Base-by-base conservation (phyloP, 2,888 invertebrate species). In the Cephus pulcher region DNA sequence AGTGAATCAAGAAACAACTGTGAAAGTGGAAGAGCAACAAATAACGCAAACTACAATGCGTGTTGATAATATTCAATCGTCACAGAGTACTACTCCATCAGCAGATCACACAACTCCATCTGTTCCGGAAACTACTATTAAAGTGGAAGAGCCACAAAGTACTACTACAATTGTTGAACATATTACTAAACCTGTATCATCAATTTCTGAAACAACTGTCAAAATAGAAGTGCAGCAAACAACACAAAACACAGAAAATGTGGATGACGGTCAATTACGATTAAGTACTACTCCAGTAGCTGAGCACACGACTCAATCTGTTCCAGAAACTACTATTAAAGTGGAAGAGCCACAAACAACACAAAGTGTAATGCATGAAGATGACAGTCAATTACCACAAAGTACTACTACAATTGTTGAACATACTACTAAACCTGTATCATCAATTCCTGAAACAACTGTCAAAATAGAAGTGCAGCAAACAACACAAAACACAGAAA, bases 61-160 rank as follows among this genome's bases (percentile, higher is more conserved):
- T 9, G 15, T 35, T 70, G 30, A 15, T 34, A 68, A 33, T 35
- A 75, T 12, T 69, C 70, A 69, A 32, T 35, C 70, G 11, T 69
- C 78, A 9, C 70, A 70, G 30, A 37, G 75, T 32, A 68, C 70
- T 34, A 56, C 70, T 32, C 70, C 78, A 35, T 35, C 35, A 12
- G 35, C 68, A 70, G 75, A 70, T 12, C 70, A 40, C 4, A 40
- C 40, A 15, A 15, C 70, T 70, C 11, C 11, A 70, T 70, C 30
- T 30, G 6, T 30, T 70, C n/a, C 11, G 11, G 70, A n/a, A 12
- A 32, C 70, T 3, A 70, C 70, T 30, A 0, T 70, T 32, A 70
- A 70, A 70, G 70, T 30, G 9, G 11, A 70, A 70, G 70, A 70
- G 33, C 30, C 4, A 12, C 70, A 37, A n/a, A 70, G 70, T 32